Conservation (phyloP, 2,797 vertebrate genomes). For the Hafferia zeledoni region DNA sequence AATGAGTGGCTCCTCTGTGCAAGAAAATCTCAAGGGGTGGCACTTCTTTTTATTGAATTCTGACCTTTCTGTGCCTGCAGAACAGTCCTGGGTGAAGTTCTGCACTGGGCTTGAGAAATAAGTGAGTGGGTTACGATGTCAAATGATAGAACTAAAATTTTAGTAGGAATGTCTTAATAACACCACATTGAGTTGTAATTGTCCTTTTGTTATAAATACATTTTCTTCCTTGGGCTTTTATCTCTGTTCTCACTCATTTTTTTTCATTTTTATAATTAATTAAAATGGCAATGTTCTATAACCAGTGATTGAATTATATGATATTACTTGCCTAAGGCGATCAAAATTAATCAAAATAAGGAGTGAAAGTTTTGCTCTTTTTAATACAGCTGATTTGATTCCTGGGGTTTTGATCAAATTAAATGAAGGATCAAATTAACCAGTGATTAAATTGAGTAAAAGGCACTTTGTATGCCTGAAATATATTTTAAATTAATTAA, state of each 20-base stretch:
- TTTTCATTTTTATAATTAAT: constrained; percentile 70
- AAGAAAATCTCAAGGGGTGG: not conserved
- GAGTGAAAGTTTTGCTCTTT: constrained; percentile 65
- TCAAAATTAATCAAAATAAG: constrained; percentile 73
- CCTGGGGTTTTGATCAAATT: constrained; percentile 70
- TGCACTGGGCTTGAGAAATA: not conserved
- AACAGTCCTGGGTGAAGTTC: not conserved
- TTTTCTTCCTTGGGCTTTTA: constrained; percentile 48
- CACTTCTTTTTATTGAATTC: not conserved
- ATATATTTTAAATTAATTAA: constrained; percentile 69
- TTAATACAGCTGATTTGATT: constrained; percentile 68
- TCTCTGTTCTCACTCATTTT: constrained; percentile 20
- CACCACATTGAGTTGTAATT: constrained; percentile 29
- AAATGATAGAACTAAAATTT: not conserved
- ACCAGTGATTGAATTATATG: constrained; percentile 67
- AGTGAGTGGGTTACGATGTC: not conserved
- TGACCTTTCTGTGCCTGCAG: not conserved
- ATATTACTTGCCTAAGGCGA: constrained; percentile 66
- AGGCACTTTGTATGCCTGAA: constrained; percentile 54
- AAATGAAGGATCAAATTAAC: constrained; percentile 68
- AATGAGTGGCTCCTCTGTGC: rapidly evolving
- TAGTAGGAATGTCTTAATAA: constrained; percentile 27
- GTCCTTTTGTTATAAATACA: constrained; percentile 27
- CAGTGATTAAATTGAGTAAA: constrained; percentile 68
- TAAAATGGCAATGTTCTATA: constrained; percentile 66